A percentile compares a stretch with the other conserved stretches of the same genome.
These are phyloP conservation scores for Nasonia longicornis DNA, from an alignment of 1,140 invertebrate genomes.

Conservation along the genomic window DNA sequence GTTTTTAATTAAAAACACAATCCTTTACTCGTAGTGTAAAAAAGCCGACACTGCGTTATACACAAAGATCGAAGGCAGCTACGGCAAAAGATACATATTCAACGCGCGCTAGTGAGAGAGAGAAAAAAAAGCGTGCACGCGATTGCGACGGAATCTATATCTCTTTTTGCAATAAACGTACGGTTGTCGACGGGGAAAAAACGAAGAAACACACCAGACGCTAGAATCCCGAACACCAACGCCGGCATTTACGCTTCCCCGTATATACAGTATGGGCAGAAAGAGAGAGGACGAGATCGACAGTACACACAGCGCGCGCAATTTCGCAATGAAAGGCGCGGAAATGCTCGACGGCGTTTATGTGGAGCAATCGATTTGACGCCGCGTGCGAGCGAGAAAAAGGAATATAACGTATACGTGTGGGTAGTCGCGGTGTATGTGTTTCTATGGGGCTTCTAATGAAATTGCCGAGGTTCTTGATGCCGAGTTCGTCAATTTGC, in stretches of 20 bases:
- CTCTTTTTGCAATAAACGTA: not conserved
- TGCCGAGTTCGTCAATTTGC: constrained; percentile 9
- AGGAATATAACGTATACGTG: not conserved
- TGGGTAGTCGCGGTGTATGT: not conserved
- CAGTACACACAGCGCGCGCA: constrained; percentile 8
- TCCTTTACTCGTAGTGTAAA: not conserved
- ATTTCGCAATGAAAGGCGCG: constrained; percentile 23
- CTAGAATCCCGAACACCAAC: constrained; percentile 27
- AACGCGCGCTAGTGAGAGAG: not conserved
- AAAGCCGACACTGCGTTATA: not conserved
- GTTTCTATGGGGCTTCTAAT: constrained; percentile 7
- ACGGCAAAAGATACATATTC: not conserved
- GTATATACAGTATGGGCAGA: not conserved
- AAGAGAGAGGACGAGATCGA: not conserved
- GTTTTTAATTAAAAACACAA: too few species aligned
- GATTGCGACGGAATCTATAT: not conserved
- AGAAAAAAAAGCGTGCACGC: not conserved
- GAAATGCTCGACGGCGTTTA: constrained; percentile 6
- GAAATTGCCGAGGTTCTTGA: constrained; percentile 21
- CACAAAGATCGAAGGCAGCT: too few species aligned
- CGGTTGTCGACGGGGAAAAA: not conserved
- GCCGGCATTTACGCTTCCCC: not conserved
- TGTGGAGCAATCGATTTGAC: constrained; percentile 38
- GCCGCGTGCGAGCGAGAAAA: not conserved
- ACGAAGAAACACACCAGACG: not conserved